These are phyloP conservation scores for Trematocara marginatum DNA, from an alignment of 2,113 vertebrate genomes.

Conservation along the genomic window DNA sequence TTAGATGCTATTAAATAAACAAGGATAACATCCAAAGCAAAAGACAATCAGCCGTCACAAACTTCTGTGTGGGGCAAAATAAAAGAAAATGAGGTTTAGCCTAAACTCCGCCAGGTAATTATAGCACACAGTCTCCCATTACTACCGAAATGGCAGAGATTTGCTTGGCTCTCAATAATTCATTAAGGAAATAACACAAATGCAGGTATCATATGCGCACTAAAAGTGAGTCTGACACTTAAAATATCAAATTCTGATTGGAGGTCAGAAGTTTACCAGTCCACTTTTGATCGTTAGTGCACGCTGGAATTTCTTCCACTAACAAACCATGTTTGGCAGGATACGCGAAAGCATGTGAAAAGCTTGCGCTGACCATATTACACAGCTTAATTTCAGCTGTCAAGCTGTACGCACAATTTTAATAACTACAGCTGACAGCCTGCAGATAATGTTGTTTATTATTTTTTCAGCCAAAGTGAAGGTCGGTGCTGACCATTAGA, in stretches of 20 bases:
- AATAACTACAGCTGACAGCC: neutral
- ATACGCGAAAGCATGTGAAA: neutral
- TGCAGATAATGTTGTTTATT: neutral
- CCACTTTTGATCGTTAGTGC: neutral
- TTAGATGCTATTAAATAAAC: neutral
- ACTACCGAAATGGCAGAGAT: neutral
- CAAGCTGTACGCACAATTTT: neutral
- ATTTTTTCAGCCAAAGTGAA: neutral
- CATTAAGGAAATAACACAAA: neutral
- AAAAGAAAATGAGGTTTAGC: neutral
- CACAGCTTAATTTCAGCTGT: neutral
- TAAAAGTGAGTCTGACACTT: neutral
- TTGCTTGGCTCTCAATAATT: neutral
- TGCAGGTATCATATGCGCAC: neutral
- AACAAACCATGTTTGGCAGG: neutral
- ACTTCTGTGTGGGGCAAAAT: neutral
- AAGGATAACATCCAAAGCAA: neutral
- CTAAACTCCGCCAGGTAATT: neutral
- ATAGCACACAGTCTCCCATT: neutral
- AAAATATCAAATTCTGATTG: neutral
- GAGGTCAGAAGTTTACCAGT: neutral
- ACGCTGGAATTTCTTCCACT: neutral
- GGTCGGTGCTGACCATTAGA: neutral
- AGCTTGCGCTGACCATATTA: neutral
- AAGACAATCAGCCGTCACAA: neutral